Evolutionary conservation across 2,888 invertebrate species (phyloP).

Genomic region (Drosophila stalkeri): DNA sequence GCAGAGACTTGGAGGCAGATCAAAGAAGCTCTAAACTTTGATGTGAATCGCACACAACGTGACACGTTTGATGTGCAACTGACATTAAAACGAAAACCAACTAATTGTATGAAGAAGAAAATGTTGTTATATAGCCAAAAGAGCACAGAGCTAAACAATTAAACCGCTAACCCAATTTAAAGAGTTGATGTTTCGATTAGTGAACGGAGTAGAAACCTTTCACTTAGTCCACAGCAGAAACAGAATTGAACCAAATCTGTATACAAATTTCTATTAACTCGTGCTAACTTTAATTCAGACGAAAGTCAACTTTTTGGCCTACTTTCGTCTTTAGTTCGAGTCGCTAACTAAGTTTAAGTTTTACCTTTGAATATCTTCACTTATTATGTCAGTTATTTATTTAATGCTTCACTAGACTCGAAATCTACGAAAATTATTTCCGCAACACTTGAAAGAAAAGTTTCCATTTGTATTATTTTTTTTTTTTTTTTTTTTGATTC

Average conservation of each 20-base stretch:
- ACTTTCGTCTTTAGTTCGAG: constrained; percentile 7
- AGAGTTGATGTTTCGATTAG: constrained; percentile 20
- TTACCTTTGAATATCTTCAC: not conserved
- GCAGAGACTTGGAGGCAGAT: constrained; percentile 15
- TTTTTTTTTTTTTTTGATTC: not conserved
- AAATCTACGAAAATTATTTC: constrained; percentile 26
- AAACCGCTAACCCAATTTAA: constrained; percentile 58
- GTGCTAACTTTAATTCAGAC: constrained; percentile 1
- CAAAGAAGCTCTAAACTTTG: constrained; percentile 37
- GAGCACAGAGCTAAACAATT: constrained; percentile 42
- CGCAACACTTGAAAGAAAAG: constrained; percentile 15
- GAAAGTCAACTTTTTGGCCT: constrained; percentile 27
- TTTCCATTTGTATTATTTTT: constrained; percentile 18
- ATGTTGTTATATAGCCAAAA: constrained; percentile 14
- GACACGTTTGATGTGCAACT: constrained; percentile 58
- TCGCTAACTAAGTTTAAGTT: not conserved
- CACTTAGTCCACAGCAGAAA: constrained; percentile 42
- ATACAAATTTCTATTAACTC: constrained; percentile 18
- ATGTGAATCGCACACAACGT: constrained; percentile 41
- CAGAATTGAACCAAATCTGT: constrained; percentile 5
- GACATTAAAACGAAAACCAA: constrained; percentile 61
- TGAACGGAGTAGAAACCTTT: constrained; percentile 46
- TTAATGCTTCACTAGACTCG: constrained; percentile 33
- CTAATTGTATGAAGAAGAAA: constrained; percentile 45
- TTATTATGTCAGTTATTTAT: not conserved